Evolutionary conservation across 2,113 vertebrate species (phyloP).

Genomic region (Hylia prasina): DNA sequence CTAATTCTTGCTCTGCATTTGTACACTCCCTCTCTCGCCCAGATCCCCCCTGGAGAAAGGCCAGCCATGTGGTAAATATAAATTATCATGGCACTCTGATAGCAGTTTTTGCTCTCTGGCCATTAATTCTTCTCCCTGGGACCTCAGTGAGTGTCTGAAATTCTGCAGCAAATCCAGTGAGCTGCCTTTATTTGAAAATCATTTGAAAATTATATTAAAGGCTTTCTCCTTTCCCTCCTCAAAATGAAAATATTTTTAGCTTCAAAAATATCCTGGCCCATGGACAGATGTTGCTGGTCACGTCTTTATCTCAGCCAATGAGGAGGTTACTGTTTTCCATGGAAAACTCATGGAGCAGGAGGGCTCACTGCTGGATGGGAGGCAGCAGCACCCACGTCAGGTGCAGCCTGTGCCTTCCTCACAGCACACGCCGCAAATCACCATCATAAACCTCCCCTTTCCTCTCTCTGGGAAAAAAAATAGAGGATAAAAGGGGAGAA

Average conservation of each 20-base stretch:
- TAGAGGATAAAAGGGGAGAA: neutral
- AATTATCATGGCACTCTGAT: neutral
- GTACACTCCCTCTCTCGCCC: neutral
- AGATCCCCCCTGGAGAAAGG: neutral
- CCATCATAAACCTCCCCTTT: neutral
- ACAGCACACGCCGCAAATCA: rapidly evolving
- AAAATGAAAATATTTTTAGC: neutral
- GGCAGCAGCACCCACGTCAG: neutral
- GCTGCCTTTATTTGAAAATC: slow-evolving; percentile 15
- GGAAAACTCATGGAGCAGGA: neutral
- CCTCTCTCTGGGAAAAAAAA: neutral
- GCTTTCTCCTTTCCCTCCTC: neutral
- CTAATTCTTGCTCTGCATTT: slow-evolving; percentile 12
- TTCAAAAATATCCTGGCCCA: neutral
- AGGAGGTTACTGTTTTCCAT: neutral
- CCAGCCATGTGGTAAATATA: slow-evolving; percentile 17
- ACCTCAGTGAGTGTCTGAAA: neutral
- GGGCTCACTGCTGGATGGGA: neutral
- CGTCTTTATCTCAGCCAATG: neutral
- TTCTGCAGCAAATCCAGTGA: neutral
- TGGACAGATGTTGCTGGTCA: neutral
- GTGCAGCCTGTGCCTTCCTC: neutral
- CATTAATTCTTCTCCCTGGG: slow-evolving; percentile 36
- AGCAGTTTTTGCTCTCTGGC: slow-evolving; percentile 17
- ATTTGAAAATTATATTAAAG: too few species aligned